Conservation (phyloP, 2,797 vertebrate species). For the Acanthopagrus latus region DNA sequence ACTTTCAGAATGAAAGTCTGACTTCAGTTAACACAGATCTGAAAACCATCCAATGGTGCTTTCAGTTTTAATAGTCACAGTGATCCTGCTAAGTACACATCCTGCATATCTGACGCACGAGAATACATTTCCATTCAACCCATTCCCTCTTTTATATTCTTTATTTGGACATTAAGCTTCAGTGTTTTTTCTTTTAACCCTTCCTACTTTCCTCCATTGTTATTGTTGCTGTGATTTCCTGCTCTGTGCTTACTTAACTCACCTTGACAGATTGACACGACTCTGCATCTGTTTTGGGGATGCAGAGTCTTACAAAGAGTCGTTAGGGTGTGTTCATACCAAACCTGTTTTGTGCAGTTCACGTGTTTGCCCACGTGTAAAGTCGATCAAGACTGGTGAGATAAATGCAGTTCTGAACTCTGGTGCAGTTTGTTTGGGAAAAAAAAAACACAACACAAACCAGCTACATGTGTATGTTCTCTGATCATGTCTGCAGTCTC, state of each 20-base stretch:
- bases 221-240: neutral
- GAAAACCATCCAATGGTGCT: neutral
- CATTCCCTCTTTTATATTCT: neutral
- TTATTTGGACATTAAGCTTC: neutral
- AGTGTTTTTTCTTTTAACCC: neutral
- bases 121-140: neutral
- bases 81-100: too few relatives aligned
- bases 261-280: neutral
- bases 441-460: neutral
- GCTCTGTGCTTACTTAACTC: neutral
- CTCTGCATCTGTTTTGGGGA: conserved; percentile 8
- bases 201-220: neutral
- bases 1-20: conserved; percentile 25
- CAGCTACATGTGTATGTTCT: neutral
- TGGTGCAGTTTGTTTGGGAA: conserved; percentile 4
- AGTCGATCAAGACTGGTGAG: conserved; percentile 16
- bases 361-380: conserved; percentile 15
- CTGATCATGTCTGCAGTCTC: neutral
- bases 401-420: neutral
- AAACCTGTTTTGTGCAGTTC: conserved; percentile 14
- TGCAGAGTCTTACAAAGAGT: conserved; percentile 8
- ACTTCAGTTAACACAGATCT: neutral
- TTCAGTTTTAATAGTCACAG: conserved; percentile 4
- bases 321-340: conserved; percentile 30
- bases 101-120: too few relatives aligned